Percentiles rank a stretch among this genome's conserved stretches.
Conservation (phyloP, 2,888 invertebrate species). For the Amiota communis region DNA sequence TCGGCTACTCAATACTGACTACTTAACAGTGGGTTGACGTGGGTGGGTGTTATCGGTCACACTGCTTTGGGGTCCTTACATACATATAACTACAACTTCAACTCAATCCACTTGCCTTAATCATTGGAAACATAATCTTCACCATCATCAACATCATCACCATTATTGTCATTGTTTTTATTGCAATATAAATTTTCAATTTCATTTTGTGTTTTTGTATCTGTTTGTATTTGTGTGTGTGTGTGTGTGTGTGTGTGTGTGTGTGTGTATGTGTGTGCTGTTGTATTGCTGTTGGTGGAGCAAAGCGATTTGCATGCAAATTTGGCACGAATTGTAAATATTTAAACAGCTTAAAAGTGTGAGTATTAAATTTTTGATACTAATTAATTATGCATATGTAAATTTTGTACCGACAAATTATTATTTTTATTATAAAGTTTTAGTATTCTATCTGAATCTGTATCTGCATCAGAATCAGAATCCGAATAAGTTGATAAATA, state of each 20-base stretch:
- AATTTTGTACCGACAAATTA: conserved; percentile 66
- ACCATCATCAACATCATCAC: not conserved
- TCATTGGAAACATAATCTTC: not conserved
- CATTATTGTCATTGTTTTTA: not conserved
- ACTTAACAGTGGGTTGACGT: too few relatives aligned
- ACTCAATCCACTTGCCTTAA: not conserved
- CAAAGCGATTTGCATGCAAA: conserved; percentile 71
- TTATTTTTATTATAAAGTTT: conserved; percentile 37
- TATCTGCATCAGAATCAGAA: too few relatives aligned
- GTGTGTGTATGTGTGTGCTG: conserved; percentile 17
- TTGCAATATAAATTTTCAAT: conserved; percentile 11
- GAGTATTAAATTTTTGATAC: conserved; percentile 72
- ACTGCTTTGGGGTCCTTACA: too few relatives aligned
- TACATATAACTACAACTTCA: not conserved
- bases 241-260: conserved; percentile 14
- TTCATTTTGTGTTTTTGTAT: conserved; percentile 1
- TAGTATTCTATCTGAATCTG: too few relatives aligned
- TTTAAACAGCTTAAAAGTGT: conserved; percentile 71
- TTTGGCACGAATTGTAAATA: conserved; percentile 71
- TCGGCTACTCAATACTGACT: too few relatives aligned
- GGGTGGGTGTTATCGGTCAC: too few relatives aligned
- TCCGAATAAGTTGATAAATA: too few relatives aligned
- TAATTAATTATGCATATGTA: conserved; percentile 73
- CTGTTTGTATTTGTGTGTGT: not conserved
- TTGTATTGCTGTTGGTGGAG: conserved; percentile 49